These are phyloP conservation scores for Tinamus major DNA, from an alignment of 2,797 vertebrate genomes.

Conservation along the genomic window DNA sequence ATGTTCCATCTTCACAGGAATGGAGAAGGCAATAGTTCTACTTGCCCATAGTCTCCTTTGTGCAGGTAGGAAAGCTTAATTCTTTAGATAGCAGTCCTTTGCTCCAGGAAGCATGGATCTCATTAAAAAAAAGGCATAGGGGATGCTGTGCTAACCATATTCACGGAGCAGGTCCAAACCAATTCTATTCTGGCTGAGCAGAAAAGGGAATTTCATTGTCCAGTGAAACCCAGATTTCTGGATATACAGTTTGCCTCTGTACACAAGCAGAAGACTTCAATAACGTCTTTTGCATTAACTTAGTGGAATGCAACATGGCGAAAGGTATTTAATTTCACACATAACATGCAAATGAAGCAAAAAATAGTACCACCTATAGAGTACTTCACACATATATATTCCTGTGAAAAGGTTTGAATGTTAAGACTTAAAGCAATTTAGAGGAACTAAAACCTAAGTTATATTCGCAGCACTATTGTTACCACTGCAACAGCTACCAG, in stretches of 20 bases:
- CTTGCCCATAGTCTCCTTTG: background rate
- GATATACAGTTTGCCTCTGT: background rate
- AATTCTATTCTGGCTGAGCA: background rate
- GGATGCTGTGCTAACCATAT: background rate
- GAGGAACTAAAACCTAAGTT: no score
- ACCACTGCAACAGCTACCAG: no score
- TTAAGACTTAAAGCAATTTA: no score
- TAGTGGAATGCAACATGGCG: background rate
- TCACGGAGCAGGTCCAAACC: background rate
- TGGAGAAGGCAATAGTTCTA: background rate
- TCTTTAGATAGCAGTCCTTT: background rate
- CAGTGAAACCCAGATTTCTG: background rate
- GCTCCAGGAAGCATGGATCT: background rate
- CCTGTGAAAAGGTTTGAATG: no score
- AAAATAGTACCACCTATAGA: no score
- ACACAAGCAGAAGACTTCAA: fast-evolving
- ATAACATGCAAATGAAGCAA: no score
- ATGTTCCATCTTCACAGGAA: background rate
- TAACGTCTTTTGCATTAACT: background rate
- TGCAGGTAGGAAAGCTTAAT: background rate
- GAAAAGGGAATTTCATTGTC: background rate
- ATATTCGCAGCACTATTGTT: no score
- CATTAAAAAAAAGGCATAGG: background rate
- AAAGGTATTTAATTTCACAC: background rate
- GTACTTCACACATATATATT: no score